Percentiles rank a stretch among this genome's conserved stretches.
Evolutionary conservation across 2,888 invertebrate species (phyloP).

Genomic region (Podotricha telesiphe): DNA sequence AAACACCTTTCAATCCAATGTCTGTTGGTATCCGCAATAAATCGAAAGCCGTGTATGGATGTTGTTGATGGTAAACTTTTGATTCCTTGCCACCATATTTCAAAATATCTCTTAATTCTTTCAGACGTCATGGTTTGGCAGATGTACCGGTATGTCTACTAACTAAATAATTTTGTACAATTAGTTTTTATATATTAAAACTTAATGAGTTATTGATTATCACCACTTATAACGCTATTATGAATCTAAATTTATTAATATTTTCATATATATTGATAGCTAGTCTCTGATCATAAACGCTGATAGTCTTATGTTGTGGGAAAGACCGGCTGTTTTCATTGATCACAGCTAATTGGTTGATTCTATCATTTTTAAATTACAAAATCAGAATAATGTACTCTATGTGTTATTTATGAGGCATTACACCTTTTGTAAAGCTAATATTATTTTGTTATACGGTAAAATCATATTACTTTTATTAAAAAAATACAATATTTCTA

Average conservation of each 20-base stretch:
- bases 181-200: background rate
- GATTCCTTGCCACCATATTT: conserved; percentile 78
- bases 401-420: conserved; percentile 18
- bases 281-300: background rate
- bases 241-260: background rate
- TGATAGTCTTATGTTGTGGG: conserved; percentile 45
- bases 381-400: conserved; percentile 6
- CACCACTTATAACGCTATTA: conserved; percentile 3
- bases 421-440: background rate
- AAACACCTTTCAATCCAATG: conserved; percentile 86
- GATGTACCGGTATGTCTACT: background rate
- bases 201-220: background rate
- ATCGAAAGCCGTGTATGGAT: conserved; percentile 86
- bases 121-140: conserved; percentile 51
- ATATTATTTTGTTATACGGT: background rate
- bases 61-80: conserved; percentile 77
- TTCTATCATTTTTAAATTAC: conserved; percentile 32
- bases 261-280: conserved; percentile 11
- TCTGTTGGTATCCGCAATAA: conserved; percentile 83
- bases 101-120: conserved; percentile 53
- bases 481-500: no score
- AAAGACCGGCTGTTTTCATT: conserved; percentile 54
- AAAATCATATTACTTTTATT: no score
- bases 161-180: background rate
- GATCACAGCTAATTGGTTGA: conserved; percentile 36